Base-by-base conservation (phyloP, 1,140 invertebrate species). In the Manduca sexta region DNA sequence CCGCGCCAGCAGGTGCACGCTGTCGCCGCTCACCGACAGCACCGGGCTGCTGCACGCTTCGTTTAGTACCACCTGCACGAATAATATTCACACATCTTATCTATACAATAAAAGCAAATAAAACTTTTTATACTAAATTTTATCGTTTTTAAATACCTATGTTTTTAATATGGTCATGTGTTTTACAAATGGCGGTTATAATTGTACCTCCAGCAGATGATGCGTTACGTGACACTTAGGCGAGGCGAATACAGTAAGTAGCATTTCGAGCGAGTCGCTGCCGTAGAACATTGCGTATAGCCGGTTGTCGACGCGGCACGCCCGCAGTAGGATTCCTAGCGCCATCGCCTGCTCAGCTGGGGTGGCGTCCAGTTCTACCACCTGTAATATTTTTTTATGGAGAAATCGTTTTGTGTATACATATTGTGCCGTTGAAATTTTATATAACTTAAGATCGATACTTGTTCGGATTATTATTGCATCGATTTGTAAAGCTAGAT, bases 331-430 rank as follows among this genome's bases (percentile, higher is more conserved):
- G 13, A 89, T 69, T 11, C 84, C 83, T 13, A 92, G 64, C 7
- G 90, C 89, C 26, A 81, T 45, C 30, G 89, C 89, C 70, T 91
- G 90, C 52, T 88, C 85, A 49, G 87, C 85, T 33, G 88, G 87
- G 15, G 42, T 84, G 5, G 88, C 88, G 3, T 86, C 74, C 17
- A 91, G 60, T 60, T 92, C 90, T 3, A 92, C 88, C 31, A 90
- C 81, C 89, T 46, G 31, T 18, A 16, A 39, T 13, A n/a, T n/a
- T n/a, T n/a, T n/a, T n/a, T n/a, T n/a, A n/a, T n/a, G n/a, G n/a
- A n/a, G n/a, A n/a, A n/a, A n/a, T n/a, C n/a, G n/a, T n/a, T n/a
- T n/a, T n/a, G n/a, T n/a, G n/a, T n/a, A n/a, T n/a, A n/a, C n/a
- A n/a, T n/a, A n/a, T n/a, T n/a, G n/a, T n/a, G n/a, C n/a, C n/a